Conservation (phyloP, 2,113 vertebrate genomes). For the Istiophorus platypterus region DNA sequence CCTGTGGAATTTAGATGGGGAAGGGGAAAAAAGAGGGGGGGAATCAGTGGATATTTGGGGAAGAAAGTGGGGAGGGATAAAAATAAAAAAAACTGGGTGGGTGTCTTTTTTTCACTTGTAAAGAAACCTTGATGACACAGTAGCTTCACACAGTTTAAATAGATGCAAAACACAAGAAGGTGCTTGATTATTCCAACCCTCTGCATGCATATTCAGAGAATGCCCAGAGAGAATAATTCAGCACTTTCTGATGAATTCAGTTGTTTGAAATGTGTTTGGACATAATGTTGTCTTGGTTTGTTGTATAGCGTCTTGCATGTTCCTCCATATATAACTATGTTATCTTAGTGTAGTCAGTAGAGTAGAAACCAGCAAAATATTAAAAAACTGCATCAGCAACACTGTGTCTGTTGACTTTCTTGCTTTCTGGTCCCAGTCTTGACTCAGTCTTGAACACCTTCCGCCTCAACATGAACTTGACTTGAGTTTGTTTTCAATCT, state of each 20-base stretch:
- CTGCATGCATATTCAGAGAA: slow-evolving; percentile 12
- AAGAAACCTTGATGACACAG: slow-evolving; percentile 56
- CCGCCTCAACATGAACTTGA: background rate
- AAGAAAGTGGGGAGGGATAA: background rate
- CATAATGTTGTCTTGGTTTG: slow-evolving; percentile 51
- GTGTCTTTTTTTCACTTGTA: slow-evolving; percentile 52
- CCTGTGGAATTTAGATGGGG: slow-evolving; percentile 60
- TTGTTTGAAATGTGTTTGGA: slow-evolving; percentile 60
- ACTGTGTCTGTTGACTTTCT: slow-evolving; percentile 41
- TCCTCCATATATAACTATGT: slow-evolving; percentile 74
- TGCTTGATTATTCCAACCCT: slow-evolving; percentile 37
- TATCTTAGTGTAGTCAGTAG: slow-evolving; percentile 82
- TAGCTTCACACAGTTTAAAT: slow-evolving; percentile 63
- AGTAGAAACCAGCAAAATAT: slow-evolving; percentile 82
- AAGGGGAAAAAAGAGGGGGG: background rate
- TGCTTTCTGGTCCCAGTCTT: background rate
- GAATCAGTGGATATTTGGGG: background rate
- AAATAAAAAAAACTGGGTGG: slow-evolving; percentile 5
- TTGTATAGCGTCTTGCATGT: slow-evolving; percentile 81
- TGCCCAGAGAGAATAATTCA: slow-evolving; percentile 31
- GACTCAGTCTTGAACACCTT: background rate
- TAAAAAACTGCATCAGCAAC: slow-evolving; percentile 84
- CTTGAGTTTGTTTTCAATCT: too few species aligned
- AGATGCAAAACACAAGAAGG: slow-evolving; percentile 4
- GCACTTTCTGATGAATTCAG: slow-evolving; percentile 5